These are phyloP conservation scores for Danaus chrysippus DNA, from an alignment of 2,888 invertebrate genomes.

Conservation along the genomic window DNA sequence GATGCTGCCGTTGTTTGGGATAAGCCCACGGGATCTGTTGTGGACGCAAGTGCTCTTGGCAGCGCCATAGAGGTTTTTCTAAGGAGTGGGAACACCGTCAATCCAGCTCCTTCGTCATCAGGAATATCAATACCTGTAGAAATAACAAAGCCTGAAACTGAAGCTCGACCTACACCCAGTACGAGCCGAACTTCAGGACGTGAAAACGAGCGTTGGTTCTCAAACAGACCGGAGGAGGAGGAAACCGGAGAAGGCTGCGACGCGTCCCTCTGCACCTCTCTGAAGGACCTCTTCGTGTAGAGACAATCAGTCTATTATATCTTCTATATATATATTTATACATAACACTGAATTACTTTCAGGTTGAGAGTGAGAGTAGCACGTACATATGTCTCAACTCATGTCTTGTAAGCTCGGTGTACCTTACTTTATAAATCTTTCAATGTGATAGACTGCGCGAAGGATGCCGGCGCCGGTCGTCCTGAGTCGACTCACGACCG, in stretches of 20 bases:
- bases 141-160: constrained; percentile 43
- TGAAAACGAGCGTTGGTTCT: constrained; percentile 79
- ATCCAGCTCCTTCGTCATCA: constrained; percentile 57
- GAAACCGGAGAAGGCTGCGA: constrained; percentile 87
- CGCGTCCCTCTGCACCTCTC: constrained; percentile 88
- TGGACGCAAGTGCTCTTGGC: constrained; percentile 89
- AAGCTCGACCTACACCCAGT: constrained; percentile 63
- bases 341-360: constrained; percentile 50
- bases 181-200: constrained; percentile 45
- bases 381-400: constrained; percentile 34
- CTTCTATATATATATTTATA: constrained; percentile 47
- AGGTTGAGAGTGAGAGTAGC: constrained; percentile 43
- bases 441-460: constrained; percentile 73
- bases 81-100: constrained; percentile 77
- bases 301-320: constrained; percentile 49
- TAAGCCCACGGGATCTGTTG: constrained; percentile 86
- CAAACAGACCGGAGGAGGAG: constrained; percentile 83
- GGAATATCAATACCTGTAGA: constrained; percentile 47
- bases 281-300: constrained; percentile 93
- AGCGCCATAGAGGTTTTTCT: constrained; percentile 92
- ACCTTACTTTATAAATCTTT: constrained; percentile 73
- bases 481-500: constrained; percentile 66
- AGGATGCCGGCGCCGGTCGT: constrained; percentile 61
- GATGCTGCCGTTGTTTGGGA: constrained; percentile 86
- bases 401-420: constrained; percentile 41